phyloP scores from a whole-genome alignment of 2,888 invertebrate genomes.

The Hypselothyrea guttata region DNA sequence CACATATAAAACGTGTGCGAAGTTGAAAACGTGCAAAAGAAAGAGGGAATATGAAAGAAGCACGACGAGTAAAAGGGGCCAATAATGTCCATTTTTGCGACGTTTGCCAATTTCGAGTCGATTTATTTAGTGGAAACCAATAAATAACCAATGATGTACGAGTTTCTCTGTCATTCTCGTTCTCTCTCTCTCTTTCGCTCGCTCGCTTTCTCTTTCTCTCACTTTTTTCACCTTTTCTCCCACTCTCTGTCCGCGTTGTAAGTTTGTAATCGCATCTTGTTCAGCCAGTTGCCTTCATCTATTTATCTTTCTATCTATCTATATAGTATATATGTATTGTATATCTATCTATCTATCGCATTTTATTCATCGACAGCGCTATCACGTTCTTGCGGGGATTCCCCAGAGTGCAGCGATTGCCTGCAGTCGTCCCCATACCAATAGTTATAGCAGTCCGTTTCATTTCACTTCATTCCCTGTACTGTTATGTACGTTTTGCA shows the following conservation, averaged over 20 bases:
- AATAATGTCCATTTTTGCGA: conserved; percentile 75
- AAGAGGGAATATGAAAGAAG: conserved; percentile 3
- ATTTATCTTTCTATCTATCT: background rate
- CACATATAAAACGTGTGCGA: conserved; percentile 9
- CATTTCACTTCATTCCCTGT: conserved; percentile 25
- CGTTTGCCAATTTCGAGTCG: conserved; percentile 75
- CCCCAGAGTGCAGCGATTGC: conserved; percentile 44
- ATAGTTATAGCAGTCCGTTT: conserved; percentile 20
- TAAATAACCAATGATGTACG: conserved; percentile 74
- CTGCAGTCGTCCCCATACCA: background rate
- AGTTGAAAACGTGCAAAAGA: conserved; percentile 35
- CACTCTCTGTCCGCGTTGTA: too few relatives aligned
- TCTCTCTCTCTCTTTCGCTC: too few relatives aligned
- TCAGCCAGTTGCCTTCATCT: conserved; percentile 1
- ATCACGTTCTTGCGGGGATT: conserved; percentile 40
- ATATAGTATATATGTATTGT: conserved; percentile 5
- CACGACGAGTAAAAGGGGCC: conserved; percentile 44
- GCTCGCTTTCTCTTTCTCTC: too few relatives aligned
- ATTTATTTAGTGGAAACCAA: conserved; percentile 76
- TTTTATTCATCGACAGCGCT: conserved; percentile 17
- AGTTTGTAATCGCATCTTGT: too few relatives aligned
- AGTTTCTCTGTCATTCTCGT: conserved; percentile 8
- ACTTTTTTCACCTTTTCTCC: too few relatives aligned
- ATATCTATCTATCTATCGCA: conserved; percentile 25
- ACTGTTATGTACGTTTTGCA: conserved; percentile 10